Conservation (phyloP, 1,140 invertebrate species). For the Frieseomelitta varia region DNA sequence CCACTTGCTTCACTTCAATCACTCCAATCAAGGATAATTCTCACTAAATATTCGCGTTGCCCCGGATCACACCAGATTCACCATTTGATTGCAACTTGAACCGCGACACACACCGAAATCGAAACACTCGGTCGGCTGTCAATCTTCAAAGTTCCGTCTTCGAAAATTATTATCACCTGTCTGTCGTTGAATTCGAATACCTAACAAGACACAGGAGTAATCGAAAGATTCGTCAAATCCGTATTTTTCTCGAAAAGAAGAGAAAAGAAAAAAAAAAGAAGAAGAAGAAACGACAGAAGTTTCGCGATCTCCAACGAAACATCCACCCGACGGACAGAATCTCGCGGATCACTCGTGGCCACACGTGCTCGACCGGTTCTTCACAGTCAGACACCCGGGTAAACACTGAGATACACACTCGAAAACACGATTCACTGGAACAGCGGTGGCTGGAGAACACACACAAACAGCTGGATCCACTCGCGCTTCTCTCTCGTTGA, state of each 20-base stretch:
- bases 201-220: neutral
- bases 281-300: neutral
- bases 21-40: neutral
- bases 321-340: slow-evolving; percentile 43
- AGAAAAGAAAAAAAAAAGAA: too few relatives aligned
- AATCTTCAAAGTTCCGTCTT: neutral
- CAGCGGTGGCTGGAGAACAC: neutral
- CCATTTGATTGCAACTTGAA: neutral
- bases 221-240: neutral
- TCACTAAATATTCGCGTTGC: neutral
- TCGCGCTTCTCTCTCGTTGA: neutral
- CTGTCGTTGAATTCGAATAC: neutral
- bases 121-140: too few relatives aligned
- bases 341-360: neutral
- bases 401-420: slow-evolving; percentile 51
- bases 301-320: slow-evolving; percentile 17
- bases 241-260: neutral
- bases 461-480: slow-evolving; percentile 3
- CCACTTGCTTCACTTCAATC: slow-evolving; percentile 28
- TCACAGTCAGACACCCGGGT: slow-evolving; percentile 23
- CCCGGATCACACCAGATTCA: neutral
- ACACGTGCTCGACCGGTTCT: slow-evolving; percentile 35
- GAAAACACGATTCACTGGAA: slow-evolving; percentile 42
- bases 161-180: neutral
- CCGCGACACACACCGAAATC: too few relatives aligned